A percentile compares a stretch with the other conserved stretches of the same genome.
Conservation (phyloP, 2,888 invertebrate species). For the Melanostoma mellinum region DNA sequence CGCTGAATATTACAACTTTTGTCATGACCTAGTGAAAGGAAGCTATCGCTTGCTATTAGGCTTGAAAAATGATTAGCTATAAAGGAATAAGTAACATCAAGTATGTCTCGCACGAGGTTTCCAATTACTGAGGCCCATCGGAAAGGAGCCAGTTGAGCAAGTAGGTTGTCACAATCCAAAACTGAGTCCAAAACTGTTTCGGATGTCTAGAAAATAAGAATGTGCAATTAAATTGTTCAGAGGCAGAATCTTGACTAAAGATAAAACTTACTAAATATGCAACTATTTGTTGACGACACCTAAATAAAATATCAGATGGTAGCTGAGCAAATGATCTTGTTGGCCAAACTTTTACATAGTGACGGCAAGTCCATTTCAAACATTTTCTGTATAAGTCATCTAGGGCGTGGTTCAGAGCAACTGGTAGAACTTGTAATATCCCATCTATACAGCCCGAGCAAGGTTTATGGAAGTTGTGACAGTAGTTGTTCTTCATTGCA, state of each 20-base stretch:
- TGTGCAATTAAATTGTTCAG: not conserved
- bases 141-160: constrained; percentile 89
- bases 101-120: constrained; percentile 89
- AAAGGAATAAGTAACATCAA: constrained; percentile 91
- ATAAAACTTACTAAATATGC: constrained; percentile 86
- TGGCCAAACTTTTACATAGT: constrained; percentile 95
- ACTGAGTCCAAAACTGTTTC: constrained; percentile 93
- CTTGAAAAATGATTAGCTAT: constrained; percentile 90
- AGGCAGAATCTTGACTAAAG: not conserved
- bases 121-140: constrained; percentile 90
- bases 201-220: constrained; percentile 83
- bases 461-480: constrained; percentile 97
- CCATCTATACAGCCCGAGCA: constrained; percentile 94
- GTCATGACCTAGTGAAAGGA: constrained; percentile 87
- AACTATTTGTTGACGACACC: constrained; percentile 92
- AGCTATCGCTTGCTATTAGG: constrained; percentile 87
- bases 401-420: constrained; percentile 92
- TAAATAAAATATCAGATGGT: constrained; percentile 91
- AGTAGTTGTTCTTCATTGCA: constrained; percentile 93
- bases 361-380: constrained; percentile 92
- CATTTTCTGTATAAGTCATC: constrained; percentile 94
- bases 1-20: constrained; percentile 89
- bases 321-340: constrained; percentile 93
- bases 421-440: constrained; percentile 92
- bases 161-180: constrained; percentile 91